A percentile compares a stretch with the other conserved stretches of the same genome.
These are phyloP conservation scores for Meteorus sp. DNA, from an alignment of 1,140 invertebrate species.

Conservation along the genomic window DNA sequence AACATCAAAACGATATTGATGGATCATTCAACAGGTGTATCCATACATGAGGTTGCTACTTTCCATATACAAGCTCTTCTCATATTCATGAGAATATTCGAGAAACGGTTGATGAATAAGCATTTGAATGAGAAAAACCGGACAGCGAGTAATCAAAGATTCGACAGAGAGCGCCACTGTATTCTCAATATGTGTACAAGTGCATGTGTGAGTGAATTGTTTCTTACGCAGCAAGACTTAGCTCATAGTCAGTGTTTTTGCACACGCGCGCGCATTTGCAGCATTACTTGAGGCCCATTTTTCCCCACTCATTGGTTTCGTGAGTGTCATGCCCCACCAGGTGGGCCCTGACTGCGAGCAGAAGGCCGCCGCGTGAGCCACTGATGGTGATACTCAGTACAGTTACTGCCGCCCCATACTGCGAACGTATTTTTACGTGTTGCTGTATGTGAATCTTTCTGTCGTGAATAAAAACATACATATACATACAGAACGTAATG, in stretches of 20 bases:
- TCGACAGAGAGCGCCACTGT: conserved; percentile 46
- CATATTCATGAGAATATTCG: conserved; percentile 16
- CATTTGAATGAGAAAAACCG: conserved; percentile 48
- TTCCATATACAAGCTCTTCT: no score
- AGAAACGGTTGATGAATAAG: conserved; percentile 42
- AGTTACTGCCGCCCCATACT: conserved; percentile 51
- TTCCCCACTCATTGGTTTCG: conserved; percentile 16
- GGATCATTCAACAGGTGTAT: no score
- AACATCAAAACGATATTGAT: no score
- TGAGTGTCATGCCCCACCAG: background rate
- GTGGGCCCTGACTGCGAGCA: background rate
- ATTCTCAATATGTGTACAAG: conserved; percentile 5
- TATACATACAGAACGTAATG: background rate
- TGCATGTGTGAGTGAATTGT: no score
- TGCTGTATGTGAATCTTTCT: conserved; percentile 24
- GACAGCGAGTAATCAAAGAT: conserved; percentile 34
- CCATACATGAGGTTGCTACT: conserved; percentile 26
- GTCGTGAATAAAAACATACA: conserved; percentile 9
- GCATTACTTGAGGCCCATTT: conserved; percentile 36
- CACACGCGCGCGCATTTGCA: no score
- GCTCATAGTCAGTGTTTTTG: no score
- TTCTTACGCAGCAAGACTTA: no score
- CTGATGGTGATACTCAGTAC: conserved; percentile 49
- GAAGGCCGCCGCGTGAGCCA: conserved; percentile 41
- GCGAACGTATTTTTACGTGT: conserved; percentile 27